These are phyloP conservation scores for Lithophane socia DNA, from an alignment of 2,888 invertebrate genomes.

Conservation along the genomic window DNA sequence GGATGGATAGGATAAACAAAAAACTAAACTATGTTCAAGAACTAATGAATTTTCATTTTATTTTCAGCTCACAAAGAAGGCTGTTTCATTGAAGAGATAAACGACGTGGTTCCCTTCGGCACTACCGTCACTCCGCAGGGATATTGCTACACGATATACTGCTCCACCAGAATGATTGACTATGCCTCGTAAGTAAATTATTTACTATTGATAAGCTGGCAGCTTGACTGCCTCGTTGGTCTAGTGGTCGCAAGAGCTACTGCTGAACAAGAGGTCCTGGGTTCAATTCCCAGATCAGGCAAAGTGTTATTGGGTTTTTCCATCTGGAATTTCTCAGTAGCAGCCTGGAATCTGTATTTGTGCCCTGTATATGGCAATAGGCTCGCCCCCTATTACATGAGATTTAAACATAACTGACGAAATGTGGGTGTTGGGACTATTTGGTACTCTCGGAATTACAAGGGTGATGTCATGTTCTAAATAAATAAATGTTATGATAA, in stretches of 20 bases:
- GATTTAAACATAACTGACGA: not conserved
- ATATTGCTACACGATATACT: constrained; percentile 77
- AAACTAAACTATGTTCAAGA: not conserved
- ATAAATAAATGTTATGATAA: not conserved
- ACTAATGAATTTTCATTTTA: constrained; percentile 34
- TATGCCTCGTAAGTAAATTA: constrained; percentile 83
- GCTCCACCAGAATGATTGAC: constrained; percentile 68
- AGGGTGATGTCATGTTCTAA: not conserved
- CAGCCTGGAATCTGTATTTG: not conserved
- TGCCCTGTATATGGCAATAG: not conserved
- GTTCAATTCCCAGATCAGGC: not conserved
- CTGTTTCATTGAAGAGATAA: constrained; percentile 80
- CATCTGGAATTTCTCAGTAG: not conserved
- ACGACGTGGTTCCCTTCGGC: constrained; percentile 81
- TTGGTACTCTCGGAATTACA: not conserved
- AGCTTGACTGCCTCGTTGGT: not conserved
- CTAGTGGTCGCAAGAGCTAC: not conserved
- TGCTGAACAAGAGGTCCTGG: not conserved
- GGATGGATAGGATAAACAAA: not conserved
- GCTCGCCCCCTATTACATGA: not conserved
- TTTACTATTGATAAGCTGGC: not conserved
- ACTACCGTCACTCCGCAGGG: constrained; percentile 73
- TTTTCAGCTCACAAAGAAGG: constrained; percentile 83
- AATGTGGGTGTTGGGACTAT: not conserved
- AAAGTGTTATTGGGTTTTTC: not conserved